Conservation (phyloP, 2,797 vertebrate species). For the Novumbra hubbsi region DNA sequence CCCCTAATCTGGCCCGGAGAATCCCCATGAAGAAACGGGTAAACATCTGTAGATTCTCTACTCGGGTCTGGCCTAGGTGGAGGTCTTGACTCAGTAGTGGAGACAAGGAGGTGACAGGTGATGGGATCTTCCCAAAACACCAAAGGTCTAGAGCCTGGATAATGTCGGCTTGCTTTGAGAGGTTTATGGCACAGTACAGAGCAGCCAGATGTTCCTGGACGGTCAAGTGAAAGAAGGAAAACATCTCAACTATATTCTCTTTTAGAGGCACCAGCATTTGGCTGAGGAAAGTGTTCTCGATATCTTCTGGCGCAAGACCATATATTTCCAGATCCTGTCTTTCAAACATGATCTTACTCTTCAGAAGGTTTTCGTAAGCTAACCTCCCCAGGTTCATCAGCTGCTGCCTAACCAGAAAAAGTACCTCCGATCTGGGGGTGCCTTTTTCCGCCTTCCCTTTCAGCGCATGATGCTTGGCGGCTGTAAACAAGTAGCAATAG, state of each 20-base stretch:
- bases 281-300: conserved; percentile 63
- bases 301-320: conserved; percentile 46
- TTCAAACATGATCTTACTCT: conserved; percentile 64
- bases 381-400: conserved; percentile 61
- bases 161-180: conserved; percentile 52
- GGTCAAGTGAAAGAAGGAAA: conserved; percentile 73
- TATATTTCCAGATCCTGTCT: conserved; percentile 53
- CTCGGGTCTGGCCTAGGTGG: conserved; percentile 27
- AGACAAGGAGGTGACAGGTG: conserved; percentile 30
- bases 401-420: conserved; percentile 53
- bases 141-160: conserved; percentile 66
- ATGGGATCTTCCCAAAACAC: conserved; percentile 58
- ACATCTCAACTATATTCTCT: conserved; percentile 62
- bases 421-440: conserved; percentile 40
- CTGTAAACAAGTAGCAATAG: conserved; percentile 63
- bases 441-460: conserved; percentile 38
- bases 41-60: conserved; percentile 72
- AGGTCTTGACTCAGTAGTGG: conserved; percentile 42
- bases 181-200: conserved; percentile 56
- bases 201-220: conserved; percentile 72
- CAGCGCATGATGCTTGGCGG: conserved; percentile 63
- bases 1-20: conserved; percentile 52
- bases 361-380: conserved; percentile 63
- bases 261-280: conserved; percentile 60
- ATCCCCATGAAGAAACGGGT: conserved; percentile 72